A percentile compares a stretch with the other conserved stretches of the same genome.
These are phyloP conservation scores for Catocala fraxini DNA, from an alignment of 2,888 invertebrate genomes.

Conservation along the genomic window DNA sequence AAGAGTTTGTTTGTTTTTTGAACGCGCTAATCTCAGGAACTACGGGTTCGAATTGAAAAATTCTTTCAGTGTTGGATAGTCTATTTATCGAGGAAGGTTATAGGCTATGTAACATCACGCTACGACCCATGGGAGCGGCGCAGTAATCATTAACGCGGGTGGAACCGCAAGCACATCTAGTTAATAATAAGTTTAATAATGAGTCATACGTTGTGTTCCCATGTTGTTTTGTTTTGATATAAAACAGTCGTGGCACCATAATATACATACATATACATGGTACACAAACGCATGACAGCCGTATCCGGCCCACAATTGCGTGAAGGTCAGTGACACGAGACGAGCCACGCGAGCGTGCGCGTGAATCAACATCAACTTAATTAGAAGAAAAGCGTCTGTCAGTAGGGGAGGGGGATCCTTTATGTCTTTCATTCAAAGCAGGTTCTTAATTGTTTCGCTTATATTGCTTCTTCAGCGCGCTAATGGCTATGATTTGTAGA, in stretches of 20 bases:
- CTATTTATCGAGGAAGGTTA: too few species aligned
- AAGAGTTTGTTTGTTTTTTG: too few species aligned
- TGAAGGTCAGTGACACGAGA: slow-evolving; percentile 80
- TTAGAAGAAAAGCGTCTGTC: slow-evolving; percentile 61
- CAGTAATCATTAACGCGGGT: too few species aligned
- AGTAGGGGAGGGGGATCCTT: slow-evolving; percentile 19
- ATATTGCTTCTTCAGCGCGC: background rate
- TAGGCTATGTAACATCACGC: too few species aligned
- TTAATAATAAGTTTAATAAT: slow-evolving; percentile 35
- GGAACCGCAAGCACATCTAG: too few species aligned
- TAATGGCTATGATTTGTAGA: background rate
- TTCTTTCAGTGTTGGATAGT: too few species aligned
- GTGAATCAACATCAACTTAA: slow-evolving; percentile 71
- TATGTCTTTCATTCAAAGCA: slow-evolving; percentile 18
- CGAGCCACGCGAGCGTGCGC: slow-evolving; percentile 47
- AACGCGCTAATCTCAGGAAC: too few species aligned
- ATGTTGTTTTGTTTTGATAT: slow-evolving; percentile 62
- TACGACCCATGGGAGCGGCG: too few species aligned
- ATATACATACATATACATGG: too few species aligned
- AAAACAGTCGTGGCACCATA: slow-evolving; percentile 62
- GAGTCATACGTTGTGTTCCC: slow-evolving; percentile 40
- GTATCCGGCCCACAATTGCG: slow-evolving; percentile 71
- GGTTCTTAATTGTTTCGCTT: slow-evolving; percentile 15
- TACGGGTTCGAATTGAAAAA: too few species aligned
- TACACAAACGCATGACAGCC: slow-evolving; percentile 61